These are phyloP conservation scores for Octodonta nipae DNA, from an alignment of 2,888 invertebrate species.

Conservation along the genomic window DNA sequence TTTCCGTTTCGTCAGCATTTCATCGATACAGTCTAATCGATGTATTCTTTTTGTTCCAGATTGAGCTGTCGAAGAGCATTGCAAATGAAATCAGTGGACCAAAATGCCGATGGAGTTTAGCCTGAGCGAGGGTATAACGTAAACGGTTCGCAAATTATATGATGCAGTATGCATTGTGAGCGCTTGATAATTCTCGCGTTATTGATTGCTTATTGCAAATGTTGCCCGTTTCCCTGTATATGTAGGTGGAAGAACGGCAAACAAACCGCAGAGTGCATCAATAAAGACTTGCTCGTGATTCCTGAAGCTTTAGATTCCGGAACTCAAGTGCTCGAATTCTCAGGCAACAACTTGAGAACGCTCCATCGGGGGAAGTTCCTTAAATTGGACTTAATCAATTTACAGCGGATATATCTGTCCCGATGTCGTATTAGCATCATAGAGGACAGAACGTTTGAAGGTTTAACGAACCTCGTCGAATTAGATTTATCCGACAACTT, in stretches of 20 bases:
- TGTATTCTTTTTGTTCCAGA: no score
- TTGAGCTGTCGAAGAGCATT: no score
- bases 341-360: conserved; percentile 68
- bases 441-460: conserved; percentile 67
- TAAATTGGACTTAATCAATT: conserved; percentile 63
- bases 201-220: conserved; percentile 4
- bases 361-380: conserved; percentile 68
- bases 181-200: no score
- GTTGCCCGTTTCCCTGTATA: conserved; percentile 43
- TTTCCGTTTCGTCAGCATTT: no score
- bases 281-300: conserved; percentile 59
- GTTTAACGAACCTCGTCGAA: conserved; percentile 76
- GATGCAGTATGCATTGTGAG: no score
- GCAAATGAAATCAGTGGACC: no score
- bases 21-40: no score
- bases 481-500: conserved; percentile 74
- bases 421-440: conserved; percentile 66
- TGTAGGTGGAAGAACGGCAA: conserved; percentile 92
- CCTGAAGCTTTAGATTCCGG: conserved; percentile 69
- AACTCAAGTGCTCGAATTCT: conserved; percentile 77
- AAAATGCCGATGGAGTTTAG: no score
- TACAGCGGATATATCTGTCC: conserved; percentile 74
- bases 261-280: conserved; percentile 76
- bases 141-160: no score
- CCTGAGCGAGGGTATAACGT: no score